A percentile compares a stretch with the other conserved stretches of the same genome.
These are phyloP conservation scores for Poeciliopsis paucimaculata DNA, from an alignment of 2,797 vertebrate species.

Conservation along the genomic window DNA sequence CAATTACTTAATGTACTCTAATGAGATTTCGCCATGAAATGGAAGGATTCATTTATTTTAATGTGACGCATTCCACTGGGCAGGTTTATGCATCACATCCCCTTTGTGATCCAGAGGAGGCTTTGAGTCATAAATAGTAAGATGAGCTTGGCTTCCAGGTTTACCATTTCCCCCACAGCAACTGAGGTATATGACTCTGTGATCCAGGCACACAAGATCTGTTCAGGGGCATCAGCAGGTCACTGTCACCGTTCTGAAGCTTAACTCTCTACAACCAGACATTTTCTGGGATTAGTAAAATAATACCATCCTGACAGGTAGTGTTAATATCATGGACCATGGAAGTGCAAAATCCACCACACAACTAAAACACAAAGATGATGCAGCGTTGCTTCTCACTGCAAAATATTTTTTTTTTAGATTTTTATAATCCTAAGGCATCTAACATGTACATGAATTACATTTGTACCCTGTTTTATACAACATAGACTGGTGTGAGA, in stretches of 20 bases:
- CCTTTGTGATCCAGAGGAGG: slow-evolving; percentile 48
- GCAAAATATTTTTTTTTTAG: background rate
- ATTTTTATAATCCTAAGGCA: background rate
- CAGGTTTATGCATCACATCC: slow-evolving; percentile 72
- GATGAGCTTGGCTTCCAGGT: slow-evolving; percentile 55
- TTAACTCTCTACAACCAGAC: slow-evolving; percentile 43
- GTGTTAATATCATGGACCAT: slow-evolving; percentile 21
- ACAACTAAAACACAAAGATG: slow-evolving; percentile 13
- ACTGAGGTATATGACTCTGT: slow-evolving; percentile 51
- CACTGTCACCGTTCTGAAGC: slow-evolving; percentile 51
- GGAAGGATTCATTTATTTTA: slow-evolving; percentile 87
- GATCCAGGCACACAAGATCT: slow-evolving; percentile 50
- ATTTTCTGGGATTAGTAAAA: slow-evolving; percentile 57
- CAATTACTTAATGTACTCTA: slow-evolving; percentile 89
- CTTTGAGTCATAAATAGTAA: slow-evolving; percentile 77
- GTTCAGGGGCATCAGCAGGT: slow-evolving; percentile 49
- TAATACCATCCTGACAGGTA: slow-evolving; percentile 41
- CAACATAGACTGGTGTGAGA: background rate
- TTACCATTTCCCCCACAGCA: slow-evolving; percentile 51
- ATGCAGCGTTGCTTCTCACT: background rate
- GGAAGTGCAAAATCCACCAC: slow-evolving; percentile 15
- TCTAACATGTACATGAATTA: background rate
- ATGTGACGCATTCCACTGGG: slow-evolving; percentile 77
- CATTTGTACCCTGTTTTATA: background rate
- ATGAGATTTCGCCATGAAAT: slow-evolving; percentile 85